phyloP scores from a whole-genome alignment of 2,888 invertebrate genomes.

The Lochmaea capreae region DNA sequence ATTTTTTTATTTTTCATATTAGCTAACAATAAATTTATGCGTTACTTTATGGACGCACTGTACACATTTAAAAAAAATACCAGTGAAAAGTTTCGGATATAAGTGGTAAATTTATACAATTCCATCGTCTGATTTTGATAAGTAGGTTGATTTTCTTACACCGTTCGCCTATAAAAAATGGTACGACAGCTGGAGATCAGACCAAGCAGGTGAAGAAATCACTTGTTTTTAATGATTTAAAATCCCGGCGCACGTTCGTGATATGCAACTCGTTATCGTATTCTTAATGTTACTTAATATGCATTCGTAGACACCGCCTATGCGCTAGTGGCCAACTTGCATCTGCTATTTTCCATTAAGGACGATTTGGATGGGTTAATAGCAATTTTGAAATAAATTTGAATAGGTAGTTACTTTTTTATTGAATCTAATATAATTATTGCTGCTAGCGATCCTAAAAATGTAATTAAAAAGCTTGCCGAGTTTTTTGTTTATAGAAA shows the following conservation, averaged over 20 bases:
- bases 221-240: conserved; percentile 9
- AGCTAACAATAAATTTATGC: no score
- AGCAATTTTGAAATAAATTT: not conserved
- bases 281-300: conserved; percentile 15
- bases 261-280: conserved; percentile 14
- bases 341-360: conserved; percentile 2
- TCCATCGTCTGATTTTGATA: not conserved
- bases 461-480: no score
- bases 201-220: conserved; percentile 12
- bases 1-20: no score
- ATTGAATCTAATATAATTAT: not conserved
- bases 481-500: no score
- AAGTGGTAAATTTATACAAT: not conserved
- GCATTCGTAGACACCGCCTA: not conserved
- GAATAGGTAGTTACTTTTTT: not conserved
- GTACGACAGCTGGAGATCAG: conserved; percentile 14
- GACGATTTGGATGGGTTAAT: not conserved
- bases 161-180: not conserved
- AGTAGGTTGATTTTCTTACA: not conserved
- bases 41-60: no score
- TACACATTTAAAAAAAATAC: no score
- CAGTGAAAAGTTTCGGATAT: no score
- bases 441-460: not conserved
- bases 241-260: conserved; percentile 10
- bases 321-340: not conserved